phyloP scores from a whole-genome alignment of 2,113 vertebrate genomes.

The Jaculus jaculus region DNA sequence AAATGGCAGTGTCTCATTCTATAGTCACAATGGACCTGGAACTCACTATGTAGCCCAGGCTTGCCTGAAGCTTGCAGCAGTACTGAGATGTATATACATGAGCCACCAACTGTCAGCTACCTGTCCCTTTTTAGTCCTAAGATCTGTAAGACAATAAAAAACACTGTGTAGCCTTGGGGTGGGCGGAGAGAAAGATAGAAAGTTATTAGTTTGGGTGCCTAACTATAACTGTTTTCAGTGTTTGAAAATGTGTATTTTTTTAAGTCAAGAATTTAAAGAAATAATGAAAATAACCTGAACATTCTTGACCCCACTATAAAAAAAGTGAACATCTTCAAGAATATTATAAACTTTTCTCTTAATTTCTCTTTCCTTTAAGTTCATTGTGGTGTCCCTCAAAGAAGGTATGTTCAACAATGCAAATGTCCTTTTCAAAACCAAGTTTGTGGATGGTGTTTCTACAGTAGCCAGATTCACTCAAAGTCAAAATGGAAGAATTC shows the following conservation, averaged over 20 bases:
- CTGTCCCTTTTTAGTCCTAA: no score
- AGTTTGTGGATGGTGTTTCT: constrained; percentile 95
- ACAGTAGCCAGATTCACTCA: constrained; percentile 89
- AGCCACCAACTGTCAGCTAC: no score
- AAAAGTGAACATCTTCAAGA: not conserved
- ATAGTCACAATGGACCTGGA: no score
- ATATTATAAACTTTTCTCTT: not conserved
- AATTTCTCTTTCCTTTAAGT: constrained; percentile 85
- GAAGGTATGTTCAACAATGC: constrained; percentile 99
- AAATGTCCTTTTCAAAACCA: constrained; percentile 96
- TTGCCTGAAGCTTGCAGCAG: no score
- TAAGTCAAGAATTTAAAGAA: not conserved
- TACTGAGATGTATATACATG: no score
- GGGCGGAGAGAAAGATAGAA: not conserved
- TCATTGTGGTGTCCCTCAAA: constrained; percentile 97
- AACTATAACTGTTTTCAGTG: not conserved
- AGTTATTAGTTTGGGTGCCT: not conserved
- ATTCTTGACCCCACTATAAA: not conserved
- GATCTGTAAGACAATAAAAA: no score
- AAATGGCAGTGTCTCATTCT: no score
- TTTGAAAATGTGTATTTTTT: not conserved
- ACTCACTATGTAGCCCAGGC: no score
- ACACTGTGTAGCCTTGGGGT: no score
- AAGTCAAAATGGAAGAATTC: constrained; percentile 77
- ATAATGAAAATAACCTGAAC: not conserved